Evolutionary conservation across 2,797 vertebrate species (phyloP).

Genomic region (Lepus townsendii): DNA sequence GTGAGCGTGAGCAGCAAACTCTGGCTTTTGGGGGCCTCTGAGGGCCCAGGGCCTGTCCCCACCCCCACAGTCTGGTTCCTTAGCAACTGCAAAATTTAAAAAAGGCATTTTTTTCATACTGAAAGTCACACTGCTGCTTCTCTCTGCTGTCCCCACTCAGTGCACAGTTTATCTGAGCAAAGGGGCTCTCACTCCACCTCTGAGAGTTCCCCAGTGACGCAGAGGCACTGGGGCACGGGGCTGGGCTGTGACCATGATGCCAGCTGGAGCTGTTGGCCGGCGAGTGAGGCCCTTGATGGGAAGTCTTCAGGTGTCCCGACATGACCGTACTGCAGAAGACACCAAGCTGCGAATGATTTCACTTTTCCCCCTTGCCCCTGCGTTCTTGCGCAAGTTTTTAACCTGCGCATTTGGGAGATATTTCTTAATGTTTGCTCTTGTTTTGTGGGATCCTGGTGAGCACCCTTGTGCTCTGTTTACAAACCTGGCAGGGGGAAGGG

Average conservation of each 20-base stretch:
- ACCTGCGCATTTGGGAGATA: background rate
- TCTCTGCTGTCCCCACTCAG: background rate
- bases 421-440: slow-evolving; percentile 54
- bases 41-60: background rate
- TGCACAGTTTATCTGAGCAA: background rate
- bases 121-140: background rate
- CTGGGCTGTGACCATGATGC: background rate
- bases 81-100: background rate
- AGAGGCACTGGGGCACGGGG: background rate
- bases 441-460: background rate
- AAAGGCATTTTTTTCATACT: background rate
- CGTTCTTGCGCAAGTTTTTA: slow-evolving; percentile 59
- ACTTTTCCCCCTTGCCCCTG: background rate
- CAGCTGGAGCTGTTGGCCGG: background rate
- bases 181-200: background rate
- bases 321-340: slow-evolving; percentile 43
- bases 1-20: background rate
- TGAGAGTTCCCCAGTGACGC: background rate
- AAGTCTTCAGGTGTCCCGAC: background rate
- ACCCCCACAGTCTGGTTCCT: background rate
- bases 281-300: background rate
- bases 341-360: slow-evolving; percentile 56
- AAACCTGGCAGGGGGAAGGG: background rate
- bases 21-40: background rate
- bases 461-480: background rate